Conservation (phyloP, 2,797 vertebrate species). For the Synaphobranchus kaupii region DNA sequence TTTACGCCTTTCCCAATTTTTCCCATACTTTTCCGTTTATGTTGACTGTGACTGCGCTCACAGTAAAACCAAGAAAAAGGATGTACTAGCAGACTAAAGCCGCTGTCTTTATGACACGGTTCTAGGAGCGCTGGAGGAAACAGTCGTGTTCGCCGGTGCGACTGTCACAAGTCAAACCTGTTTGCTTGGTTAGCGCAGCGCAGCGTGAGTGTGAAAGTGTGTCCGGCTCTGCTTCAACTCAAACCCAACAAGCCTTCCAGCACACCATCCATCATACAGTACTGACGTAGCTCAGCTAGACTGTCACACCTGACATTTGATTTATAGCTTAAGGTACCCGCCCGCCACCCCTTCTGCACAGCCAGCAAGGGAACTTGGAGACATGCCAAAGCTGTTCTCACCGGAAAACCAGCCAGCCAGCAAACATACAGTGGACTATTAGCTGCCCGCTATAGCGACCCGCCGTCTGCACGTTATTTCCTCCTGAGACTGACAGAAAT, state of each 20-base stretch:
- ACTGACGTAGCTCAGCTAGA: background rate
- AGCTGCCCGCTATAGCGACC: background rate
- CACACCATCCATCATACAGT: background rate
- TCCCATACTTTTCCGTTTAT: background rate
- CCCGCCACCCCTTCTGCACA: background rate
- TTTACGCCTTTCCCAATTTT: background rate
- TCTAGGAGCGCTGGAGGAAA: background rate
- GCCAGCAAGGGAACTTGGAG: background rate
- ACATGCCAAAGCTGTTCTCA: background rate
- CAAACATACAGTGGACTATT: background rate
- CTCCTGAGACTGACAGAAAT: no score
- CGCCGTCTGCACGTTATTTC: no score
- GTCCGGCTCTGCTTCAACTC: background rate
- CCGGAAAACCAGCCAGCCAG: background rate
- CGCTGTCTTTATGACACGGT: background rate
- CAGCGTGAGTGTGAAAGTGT: background rate
- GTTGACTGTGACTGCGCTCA: background rate
- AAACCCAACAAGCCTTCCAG: background rate
- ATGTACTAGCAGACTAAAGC: background rate
- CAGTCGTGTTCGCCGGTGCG: background rate
- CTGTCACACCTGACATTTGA: slow-evolving; percentile 20
- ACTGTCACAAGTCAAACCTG: background rate
- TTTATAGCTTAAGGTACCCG: slow-evolving; percentile 15
- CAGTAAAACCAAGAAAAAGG: background rate
- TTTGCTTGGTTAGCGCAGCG: background rate